Evolutionary conservation across 2,113 vertebrate genomes (phyloP), one percentile per base, ranked within the genome.

Genomic region (Rhegmatorhina hoffmannsi): DNA sequence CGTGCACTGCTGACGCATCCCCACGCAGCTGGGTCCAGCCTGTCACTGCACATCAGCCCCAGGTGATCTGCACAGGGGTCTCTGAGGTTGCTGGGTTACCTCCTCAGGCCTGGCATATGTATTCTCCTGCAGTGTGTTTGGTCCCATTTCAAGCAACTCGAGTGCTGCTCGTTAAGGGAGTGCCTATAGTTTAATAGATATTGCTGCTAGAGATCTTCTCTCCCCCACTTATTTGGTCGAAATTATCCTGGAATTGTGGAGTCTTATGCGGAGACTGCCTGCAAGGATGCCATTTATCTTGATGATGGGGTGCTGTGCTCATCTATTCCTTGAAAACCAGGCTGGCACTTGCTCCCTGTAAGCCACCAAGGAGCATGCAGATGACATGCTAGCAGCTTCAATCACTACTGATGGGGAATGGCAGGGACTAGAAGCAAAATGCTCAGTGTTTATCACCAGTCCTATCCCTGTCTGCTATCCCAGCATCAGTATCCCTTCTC

Each of bases 321-420:
- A 81, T 95, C 93, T 95, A 74, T 96, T 95, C 90, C 92, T 85
- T 96, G 90, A 93, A 94, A 95, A 94, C 90, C 72, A 90, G 90
- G 55, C 94, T 95, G 96, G 93, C 84, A 85, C 90, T 95, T 92
- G 60, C 80, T 96, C 95, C 93, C 85, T 92, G 83, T 88, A 94
- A 94, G 87, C 93, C 64, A 93, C 92, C 80, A 70, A 89, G 87
- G 82, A 94, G 88, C 93, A 78, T 49, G 90, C 85, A 90, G 79
- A 78, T 96, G 93, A 91, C 79, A 44, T 75, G 59, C 90, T 62
- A 95, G 87, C 64, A 86, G 73, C 68, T 93, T 96, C 94, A 94
- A 4, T 96, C 90, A 92, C 76, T 4, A 2, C 64, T 96, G 94
- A 93, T 95, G 36, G 64, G 76, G 64, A 88, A 81, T 86, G 94